Percentiles rank a stretch among this genome's conserved stretches.
These are phyloP conservation scores for Diabrotica virgifera DNA, from an alignment of 1,140 invertebrate species.

Conservation along the genomic window DNA sequence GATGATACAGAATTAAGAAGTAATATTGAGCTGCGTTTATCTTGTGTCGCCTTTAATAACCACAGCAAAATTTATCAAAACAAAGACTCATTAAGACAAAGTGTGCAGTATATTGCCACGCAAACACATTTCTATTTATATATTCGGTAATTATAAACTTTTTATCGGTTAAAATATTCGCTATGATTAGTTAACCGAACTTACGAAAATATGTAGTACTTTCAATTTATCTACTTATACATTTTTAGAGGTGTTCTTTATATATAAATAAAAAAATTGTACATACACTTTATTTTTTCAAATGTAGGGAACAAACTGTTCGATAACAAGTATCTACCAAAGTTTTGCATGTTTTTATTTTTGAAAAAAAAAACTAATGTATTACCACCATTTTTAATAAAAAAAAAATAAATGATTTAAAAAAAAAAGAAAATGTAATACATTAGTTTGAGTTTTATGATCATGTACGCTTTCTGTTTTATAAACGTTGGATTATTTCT, in stretches of 20 bases:
- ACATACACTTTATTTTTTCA: conserved; percentile 22
- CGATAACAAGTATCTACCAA: conserved; percentile 17
- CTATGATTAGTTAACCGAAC: not conserved
- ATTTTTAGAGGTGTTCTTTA: conserved; percentile 11
- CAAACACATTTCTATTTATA: too few species aligned
- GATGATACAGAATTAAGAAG: too few species aligned
- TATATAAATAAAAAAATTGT: conserved; percentile 12
- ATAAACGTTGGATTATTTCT: too few species aligned
- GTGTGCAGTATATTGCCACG: too few species aligned
- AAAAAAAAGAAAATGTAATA: not conserved
- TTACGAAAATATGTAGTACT: conserved; percentile 3
- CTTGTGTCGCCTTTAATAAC: too few species aligned
- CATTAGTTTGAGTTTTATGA: not conserved
- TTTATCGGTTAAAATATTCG: not conserved
- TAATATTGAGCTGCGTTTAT: too few species aligned
- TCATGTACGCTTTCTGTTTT: not conserved
- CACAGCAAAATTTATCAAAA: too few species aligned
- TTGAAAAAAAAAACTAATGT: not conserved
- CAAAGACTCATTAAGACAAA: too few species aligned
- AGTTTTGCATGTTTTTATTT: conserved; percentile 16
- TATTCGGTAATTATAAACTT: too few species aligned
- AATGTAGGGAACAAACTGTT: conserved; percentile 22
- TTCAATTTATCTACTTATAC: conserved; percentile 5
- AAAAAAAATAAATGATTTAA: not conserved
- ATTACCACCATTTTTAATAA: not conserved